Conservation (phyloP, 2,113 vertebrate species). For the Agelaius tricolor region DNA sequence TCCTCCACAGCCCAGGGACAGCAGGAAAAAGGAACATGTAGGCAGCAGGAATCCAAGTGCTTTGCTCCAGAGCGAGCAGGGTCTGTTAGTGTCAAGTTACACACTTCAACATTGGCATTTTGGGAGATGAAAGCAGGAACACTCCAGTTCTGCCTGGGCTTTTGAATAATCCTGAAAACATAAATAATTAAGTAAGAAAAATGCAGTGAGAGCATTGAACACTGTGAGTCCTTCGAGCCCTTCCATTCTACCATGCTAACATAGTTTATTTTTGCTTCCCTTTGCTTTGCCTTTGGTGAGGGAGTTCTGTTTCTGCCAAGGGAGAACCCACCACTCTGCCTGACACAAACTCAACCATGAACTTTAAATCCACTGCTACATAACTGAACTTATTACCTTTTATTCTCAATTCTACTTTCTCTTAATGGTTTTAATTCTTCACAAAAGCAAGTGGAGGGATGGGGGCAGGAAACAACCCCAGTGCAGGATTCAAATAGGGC, state of each 20-base stretch:
- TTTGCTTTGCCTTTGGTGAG: background rate
- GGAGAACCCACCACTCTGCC: background rate
- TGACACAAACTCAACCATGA: background rate
- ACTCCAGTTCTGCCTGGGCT: background rate
- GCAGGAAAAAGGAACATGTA: background rate
- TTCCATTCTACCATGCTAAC: background rate
- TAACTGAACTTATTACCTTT: background rate
- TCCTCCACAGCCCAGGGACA: background rate
- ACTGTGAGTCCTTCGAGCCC: background rate
- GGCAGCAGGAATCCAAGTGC: background rate
- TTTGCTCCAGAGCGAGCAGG: background rate
- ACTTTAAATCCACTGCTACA: slow-evolving; percentile 1
- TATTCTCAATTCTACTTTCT: background rate
- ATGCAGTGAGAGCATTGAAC: background rate
- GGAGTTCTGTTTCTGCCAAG: background rate
- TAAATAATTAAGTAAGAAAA: slow-evolving; percentile 30
- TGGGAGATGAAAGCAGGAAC: slow-evolving; percentile 11
- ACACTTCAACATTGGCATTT: background rate
- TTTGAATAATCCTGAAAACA: slow-evolving; percentile 22
- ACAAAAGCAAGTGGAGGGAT: background rate
- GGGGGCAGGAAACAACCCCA: background rate
- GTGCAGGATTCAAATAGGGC: background rate
- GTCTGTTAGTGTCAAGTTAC: background rate
- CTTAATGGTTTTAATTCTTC: slow-evolving; percentile 11
- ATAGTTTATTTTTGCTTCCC: background rate